Evolutionary conservation across 1,140 invertebrate species (phyloP), one percentile per base, ranked within the genome.

Genomic region (Macrobrachium nipponense): DNA sequence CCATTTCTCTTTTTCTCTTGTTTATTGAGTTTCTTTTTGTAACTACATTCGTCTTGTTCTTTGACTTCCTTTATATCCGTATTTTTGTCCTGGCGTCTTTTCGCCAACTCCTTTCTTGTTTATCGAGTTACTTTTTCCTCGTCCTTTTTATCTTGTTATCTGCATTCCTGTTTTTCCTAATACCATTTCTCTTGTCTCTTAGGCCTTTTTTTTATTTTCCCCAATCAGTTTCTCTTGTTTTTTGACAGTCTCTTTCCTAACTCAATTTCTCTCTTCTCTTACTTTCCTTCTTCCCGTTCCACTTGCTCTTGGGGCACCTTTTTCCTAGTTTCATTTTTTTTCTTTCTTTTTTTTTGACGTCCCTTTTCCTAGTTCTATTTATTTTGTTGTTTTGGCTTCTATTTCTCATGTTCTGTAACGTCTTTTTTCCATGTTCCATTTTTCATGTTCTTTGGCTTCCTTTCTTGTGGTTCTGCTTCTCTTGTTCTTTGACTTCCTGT

Each of bases 1-100:
- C 18, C 70, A 15, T 2, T 73, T 15, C 70, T 73, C 70, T 73
- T 73, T 2, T 73, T 15, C 70, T 73, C 70, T 73, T 73, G 17
- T 27, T 73, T 2, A 3, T 27, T 73, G 17, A n/a, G 2, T 2
- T 5, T 27, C 27, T 27, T 73, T 27, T 73, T 27, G 14, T 73
- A 17, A 36, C 27, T 36, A 2, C 70, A 15, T 73, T 27, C 6
- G 3, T 73, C 27, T 27, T 27, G 27, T 73, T 27, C 70, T 73
- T 36, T 27, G 15, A n/a, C 27, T 15, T 73, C 6, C 70, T 27
- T 20, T 36, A 2, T 15, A 2, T 15, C 18, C 27, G 2, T 73
- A 3, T 20, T 15, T 3, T 15, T 18, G 27, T 73, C 3, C 70
- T 73, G 17, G 2, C 15, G 2, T 73, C 3, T 6, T 73, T 73